A percentile compares a stretch with the other conserved stretches of the same genome.
phyloP scores from a whole-genome alignment of 1,140 invertebrate genomes.

The Wiebesia pumilae region DNA sequence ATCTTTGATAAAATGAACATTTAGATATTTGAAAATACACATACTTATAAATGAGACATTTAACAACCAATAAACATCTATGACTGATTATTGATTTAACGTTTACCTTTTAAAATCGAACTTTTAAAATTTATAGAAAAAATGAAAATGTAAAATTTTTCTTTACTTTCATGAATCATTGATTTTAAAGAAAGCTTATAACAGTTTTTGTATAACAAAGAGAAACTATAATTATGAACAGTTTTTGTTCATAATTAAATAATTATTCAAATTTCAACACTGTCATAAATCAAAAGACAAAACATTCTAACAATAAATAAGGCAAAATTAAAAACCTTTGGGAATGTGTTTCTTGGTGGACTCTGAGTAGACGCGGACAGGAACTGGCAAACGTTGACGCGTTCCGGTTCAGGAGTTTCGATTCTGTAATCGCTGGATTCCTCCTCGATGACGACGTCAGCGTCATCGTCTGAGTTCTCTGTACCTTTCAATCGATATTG shows the following conservation, averaged over 20 bases:
- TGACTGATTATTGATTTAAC: too few relatives aligned
- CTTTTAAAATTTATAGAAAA: too few relatives aligned
- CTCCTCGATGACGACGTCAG: slow-evolving; percentile 66
- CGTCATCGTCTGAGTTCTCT: slow-evolving; percentile 62
- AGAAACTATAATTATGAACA: too few relatives aligned
- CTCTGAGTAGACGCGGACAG: slow-evolving; percentile 55
- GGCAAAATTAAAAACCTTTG: slow-evolving; percentile 44
- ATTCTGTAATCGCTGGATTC: slow-evolving; percentile 55
- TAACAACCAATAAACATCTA: too few relatives aligned
- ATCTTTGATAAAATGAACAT: background rate
- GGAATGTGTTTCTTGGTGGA: slow-evolving; percentile 58
- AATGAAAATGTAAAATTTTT: too few relatives aligned
- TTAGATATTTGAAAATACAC: too few relatives aligned
- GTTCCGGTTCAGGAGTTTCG: slow-evolving; percentile 31
- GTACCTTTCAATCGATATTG: slow-evolving; percentile 58
- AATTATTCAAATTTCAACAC: background rate
- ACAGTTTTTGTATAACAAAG: too few relatives aligned
- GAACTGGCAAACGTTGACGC: slow-evolving; percentile 57
- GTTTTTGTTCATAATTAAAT: too few relatives aligned
- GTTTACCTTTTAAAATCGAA: too few relatives aligned
- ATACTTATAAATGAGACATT: too few relatives aligned
- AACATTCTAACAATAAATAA: slow-evolving; percentile 10
- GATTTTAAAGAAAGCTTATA: too few relatives aligned
- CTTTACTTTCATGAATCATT: too few relatives aligned
- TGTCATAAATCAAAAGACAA: background rate